phyloP scores from a whole-genome alignment of 2,888 invertebrate species.

The Cephus sareptanus region DNA sequence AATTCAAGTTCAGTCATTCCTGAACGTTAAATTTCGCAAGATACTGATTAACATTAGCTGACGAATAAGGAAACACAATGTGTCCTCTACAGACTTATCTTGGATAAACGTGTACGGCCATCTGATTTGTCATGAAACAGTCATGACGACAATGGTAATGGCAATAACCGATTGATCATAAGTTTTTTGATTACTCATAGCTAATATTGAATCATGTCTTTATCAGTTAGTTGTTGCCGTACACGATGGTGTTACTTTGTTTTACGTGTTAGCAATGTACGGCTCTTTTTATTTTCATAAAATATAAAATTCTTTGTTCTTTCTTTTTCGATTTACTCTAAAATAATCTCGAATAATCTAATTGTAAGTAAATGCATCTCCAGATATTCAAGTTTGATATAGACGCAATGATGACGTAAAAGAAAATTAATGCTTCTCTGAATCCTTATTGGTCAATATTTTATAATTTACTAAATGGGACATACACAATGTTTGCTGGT shows the following conservation, averaged over 20 bases:
- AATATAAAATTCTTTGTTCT: neutral
- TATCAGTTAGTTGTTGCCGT: neutral
- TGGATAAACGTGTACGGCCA: neutral
- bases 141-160: neutral
- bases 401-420: neutral
- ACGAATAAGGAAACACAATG: neutral
- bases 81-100: neutral
- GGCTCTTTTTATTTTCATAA: neutral
- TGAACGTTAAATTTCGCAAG: neutral
- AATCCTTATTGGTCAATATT: neutral
- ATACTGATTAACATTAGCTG: neutral
- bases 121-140: neutral
- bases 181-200: neutral
- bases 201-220: neutral
- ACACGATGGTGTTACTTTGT: neutral
- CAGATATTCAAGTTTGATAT: neutral
- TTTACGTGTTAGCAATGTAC: neutral
- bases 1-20: neutral
- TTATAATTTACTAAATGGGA: neutral
- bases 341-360: neutral
- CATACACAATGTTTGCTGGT: neutral
- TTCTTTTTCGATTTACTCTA: neutral
- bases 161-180: neutral
- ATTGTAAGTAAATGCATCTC: neutral
- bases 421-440: neutral